Evolutionary conservation across 2,888 invertebrate genomes (phyloP), one percentile per base, ranked within the genome.

Genomic region (Linnaemya vulpina): DNA sequence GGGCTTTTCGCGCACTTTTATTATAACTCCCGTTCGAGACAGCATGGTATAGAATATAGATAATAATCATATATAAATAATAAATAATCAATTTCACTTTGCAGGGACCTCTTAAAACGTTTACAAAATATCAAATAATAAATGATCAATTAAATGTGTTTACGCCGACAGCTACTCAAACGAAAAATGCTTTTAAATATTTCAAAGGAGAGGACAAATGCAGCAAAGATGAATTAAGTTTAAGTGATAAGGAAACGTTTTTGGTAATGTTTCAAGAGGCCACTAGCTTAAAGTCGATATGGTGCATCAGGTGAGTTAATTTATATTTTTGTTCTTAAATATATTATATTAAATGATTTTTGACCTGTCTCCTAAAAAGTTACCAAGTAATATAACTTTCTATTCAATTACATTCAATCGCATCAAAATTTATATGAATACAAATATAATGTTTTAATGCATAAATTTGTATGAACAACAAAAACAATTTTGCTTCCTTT

Each of bases 71-170:
- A 43, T 68, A 9, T 46, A 20, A 55, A 5, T 17, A 17, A 2
- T n/a, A 60, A 60, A 38, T 38, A 38, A 30, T 1, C 15, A n/a
- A 7, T 46, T 58, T 65, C 0, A n/a, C 11, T 65, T 65, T 49
- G 0, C 9, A 91, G 92, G 91, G 91, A 9, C 49, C 89, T 15
- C 85, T 90, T 3, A 87, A 87, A 55, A 84, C 85, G 58, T 85
- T 87, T 1, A 87, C 85, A 5, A 86, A 85, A 9, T 87, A 90
- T 78, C 87, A 88, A 83, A 91, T 91, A 58, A 86, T 88, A 11
- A 91, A 92, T 20, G 92, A 91, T 53, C 88, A 88, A 9, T 86
- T 91, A 0, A 89, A 87, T 49, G 88, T 91, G 1, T 87, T 87
- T 71, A 90, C 88, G 83, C 91, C 91, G 3, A 88, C 90, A 4